Base-by-base conservation (phyloP, 2,888 invertebrate species). In the Agrilus mali region DNA sequence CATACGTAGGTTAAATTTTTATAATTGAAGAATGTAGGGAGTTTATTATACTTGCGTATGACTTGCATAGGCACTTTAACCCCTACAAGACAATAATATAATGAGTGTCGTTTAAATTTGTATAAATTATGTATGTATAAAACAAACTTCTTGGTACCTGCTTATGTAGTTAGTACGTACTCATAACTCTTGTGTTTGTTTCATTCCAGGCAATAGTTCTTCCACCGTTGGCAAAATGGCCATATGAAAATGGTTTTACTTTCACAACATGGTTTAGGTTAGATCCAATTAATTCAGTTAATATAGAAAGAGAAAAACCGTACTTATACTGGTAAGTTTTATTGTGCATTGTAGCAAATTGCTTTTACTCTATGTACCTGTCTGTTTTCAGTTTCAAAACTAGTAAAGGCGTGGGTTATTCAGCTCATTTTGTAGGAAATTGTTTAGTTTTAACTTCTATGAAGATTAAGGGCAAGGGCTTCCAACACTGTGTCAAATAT, bases 401-500 rank as follows among this genome's bases (percentile, higher is more conserved):
- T 49, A 89, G 92, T 66, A 97, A 97, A 78, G 97, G 97, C 53
- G 86, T 97, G 43, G 98, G 97, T 37, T 99, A 99, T 70, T 94
- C 96, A 40, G 97, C 96, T 44, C 96, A 98, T 73, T 98, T 98
- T 71, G 93, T 98, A 56, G 98, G 98, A 56, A 96, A 95, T 73
- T 96, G 97, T 69, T 78, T 98, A 53, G 97, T 98, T 50, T 78
- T 99, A 58, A 96, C 96, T 22, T 94, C 95, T 27, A 96, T 96
- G 93, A 97, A 96, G 74, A 84, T 96, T 53, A 93, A 95, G 64
- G 96, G 94, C 60, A 97, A 97, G 73, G 96, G 96, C 53, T 95
- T 96, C 74, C 97, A 97, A 70, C 96, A 97, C 71, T 98, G 97
- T 77, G 93, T 98, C 67, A 96, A 96, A 74, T 96, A 95, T 68